Base-by-base conservation (phyloP, 2,113 vertebrate species). In the Trochalopteron elliotii region DNA sequence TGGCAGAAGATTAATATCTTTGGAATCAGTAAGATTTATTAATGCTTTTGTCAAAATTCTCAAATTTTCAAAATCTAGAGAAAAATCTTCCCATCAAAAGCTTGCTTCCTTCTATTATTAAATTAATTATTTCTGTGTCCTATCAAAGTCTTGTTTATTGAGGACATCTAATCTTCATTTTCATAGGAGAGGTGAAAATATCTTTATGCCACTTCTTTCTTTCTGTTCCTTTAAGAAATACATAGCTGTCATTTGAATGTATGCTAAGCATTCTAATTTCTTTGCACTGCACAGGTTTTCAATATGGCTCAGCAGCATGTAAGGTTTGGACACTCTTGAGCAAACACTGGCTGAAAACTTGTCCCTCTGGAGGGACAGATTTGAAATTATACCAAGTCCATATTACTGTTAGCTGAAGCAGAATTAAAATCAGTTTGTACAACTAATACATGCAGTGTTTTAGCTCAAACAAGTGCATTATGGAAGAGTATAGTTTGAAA, bases 401-500 rank as follows among this genome's bases (percentile, higher is more conserved):
- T 52, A 61, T n/a, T 77, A 31, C 16, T 3, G 3, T 65, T 82
- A 55, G 64, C 59, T 83, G 24, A 94, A 77, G 70, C 70, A 42
- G 40, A 82, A 74, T 80, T 74, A 84, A 86, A 67, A 17, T 77
- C 85, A 86, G 70, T 71, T 40, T n/a, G 12, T 61, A 28, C 45
- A 24, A 50, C 47, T 57, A 50, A 50, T 49, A 15, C 13, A 59
- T 28, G 11, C 21, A 61, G 30, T 17, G 4, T 21, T 8, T 35
- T 84, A 22, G 11, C n/a, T 67, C 12, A 24, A 89, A 64, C 10
- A 31, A 94, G 83, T 27, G 30, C 33, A 24, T 94, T 63, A 64
- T 42, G 68, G 69, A 90, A 92, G 77, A 68, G 52, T 47, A 28
- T 69, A 8, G 4, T 89, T 86, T 96, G 80, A 94, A 95, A 93